Evolutionary conservation across 2,888 invertebrate genomes (phyloP).

Genomic region (Drosophila neoperkinsi): DNA sequence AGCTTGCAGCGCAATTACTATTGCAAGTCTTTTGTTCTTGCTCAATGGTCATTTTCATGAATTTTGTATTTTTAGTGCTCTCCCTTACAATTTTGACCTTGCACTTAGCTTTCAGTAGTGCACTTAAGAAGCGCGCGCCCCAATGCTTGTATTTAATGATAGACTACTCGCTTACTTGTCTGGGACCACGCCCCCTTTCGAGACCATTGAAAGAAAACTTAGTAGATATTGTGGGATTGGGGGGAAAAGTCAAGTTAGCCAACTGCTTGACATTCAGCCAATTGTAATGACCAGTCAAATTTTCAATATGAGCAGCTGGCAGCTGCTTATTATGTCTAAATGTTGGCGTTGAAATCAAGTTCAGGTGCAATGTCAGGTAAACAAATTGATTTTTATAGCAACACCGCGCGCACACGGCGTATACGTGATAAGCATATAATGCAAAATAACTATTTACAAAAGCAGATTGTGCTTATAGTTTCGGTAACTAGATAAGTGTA

Average conservation of each 20-base stretch:
- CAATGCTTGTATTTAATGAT: slow-evolving; percentile 64
- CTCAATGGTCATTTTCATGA: slow-evolving; percentile 59
- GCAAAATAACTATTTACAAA: background rate
- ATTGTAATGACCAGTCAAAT: slow-evolving; percentile 29
- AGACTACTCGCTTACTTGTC: slow-evolving; percentile 34
- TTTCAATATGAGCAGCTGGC: slow-evolving; percentile 12
- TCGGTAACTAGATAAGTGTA: background rate
- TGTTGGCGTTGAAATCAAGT: slow-evolving; percentile 40
- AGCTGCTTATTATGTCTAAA: slow-evolving; percentile 33
- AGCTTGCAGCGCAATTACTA: slow-evolving; percentile 47
- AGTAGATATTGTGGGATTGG: slow-evolving; percentile 3
- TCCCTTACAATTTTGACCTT: slow-evolving; percentile 52
- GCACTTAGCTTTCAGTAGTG: slow-evolving; percentile 34
- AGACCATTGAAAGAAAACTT: slow-evolving; percentile 11
- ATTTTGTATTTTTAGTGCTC: slow-evolving; percentile 14
- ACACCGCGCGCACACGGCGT: slow-evolving; percentile 16
- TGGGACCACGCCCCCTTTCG: slow-evolving; percentile 5
- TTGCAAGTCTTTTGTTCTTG: slow-evolving; percentile 11
- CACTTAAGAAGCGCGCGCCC: slow-evolving; percentile 36
- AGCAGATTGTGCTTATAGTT: background rate
- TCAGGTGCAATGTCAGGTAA: slow-evolving; percentile 47
- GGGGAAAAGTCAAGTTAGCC: slow-evolving; percentile 24
- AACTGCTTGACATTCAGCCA: slow-evolving; percentile 42
- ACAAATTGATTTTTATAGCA: slow-evolving; percentile 49
- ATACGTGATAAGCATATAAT: slow-evolving; percentile 7